Evolutionary conservation across 2,888 invertebrate species (phyloP), one percentile per base, ranked within the genome.

Genomic region (Nomada hirtipes): DNA sequence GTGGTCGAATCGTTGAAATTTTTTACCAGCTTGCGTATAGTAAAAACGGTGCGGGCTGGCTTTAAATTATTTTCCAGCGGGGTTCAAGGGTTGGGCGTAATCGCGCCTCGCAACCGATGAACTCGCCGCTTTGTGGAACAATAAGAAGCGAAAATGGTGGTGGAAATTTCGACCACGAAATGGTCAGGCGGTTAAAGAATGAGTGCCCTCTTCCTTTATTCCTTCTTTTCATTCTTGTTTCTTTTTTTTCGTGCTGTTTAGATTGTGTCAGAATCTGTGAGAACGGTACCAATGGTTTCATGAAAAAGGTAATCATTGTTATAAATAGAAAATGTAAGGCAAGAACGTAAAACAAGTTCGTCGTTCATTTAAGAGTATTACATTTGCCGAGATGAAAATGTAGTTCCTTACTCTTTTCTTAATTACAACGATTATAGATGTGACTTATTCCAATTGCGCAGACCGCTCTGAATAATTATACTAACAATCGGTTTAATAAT

Each of bases 51-150:
- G 68, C 52, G 23, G 42, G 18, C 59, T 59, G 68, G 61, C 23
- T 73, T 76, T 70, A 76, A 82, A 82, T 81, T 76, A 82, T 81
- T 76, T 81, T 76, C 72, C 26, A 68, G 52, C 44, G 4, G 69
- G 53, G 64, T 57, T 68, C 59, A 81, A 64, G 52, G 55, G 26
- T 20, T 20, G 50, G 26, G 57, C 53, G 47, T 53, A 82, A 79
- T 72, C 63, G 71, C 23, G 76, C 60, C 52, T 53, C 61, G 53
- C 53, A 52, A 29, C 60, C 72, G 65, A 72, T 57, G 72, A 69
- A 61, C 60, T 57, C 76, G 42, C 42, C 72, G 47, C 13, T 52
- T 76, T 23, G 50, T 26, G 52, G 47, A 26, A 73, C 61, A 76
- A 70, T 73, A 63, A 81, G 65, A 69, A 65, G 76, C 44, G 76